Evolutionary conservation across 2,113 vertebrate species (phyloP).

Genomic region (Xiphorhynchus elegans): DNA sequence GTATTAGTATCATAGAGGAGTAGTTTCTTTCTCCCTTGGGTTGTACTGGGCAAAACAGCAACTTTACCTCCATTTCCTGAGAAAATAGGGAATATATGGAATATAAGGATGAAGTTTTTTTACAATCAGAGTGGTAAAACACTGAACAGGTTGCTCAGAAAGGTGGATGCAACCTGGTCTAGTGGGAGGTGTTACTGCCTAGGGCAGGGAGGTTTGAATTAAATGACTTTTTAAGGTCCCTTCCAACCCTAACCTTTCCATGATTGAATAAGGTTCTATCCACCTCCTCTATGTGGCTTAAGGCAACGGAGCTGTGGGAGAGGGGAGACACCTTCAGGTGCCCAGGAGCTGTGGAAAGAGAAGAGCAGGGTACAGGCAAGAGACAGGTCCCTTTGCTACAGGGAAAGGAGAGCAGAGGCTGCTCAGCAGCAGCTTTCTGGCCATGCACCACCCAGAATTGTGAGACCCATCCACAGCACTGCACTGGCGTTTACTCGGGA

Average conservation of each 20-base stretch:
- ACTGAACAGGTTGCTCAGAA: background rate
- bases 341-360: background rate
- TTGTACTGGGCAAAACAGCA: background rate
- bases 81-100: background rate
- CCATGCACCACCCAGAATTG: background rate
- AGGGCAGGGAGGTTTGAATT: background rate
- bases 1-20: background rate
- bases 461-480: background rate
- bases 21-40: background rate
- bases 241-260: background rate
- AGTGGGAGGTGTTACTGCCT: background rate
- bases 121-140: background rate
- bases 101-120: background rate
- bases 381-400: rapidly evolving
- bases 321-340: background rate
- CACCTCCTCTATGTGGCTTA: background rate
- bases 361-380: background rate
- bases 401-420: background rate
- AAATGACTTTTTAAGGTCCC: background rate
- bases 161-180: background rate
- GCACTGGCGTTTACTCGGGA: background rate
- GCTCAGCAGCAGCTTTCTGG: background rate
- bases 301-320: background rate
- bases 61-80: background rate
- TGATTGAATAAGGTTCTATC: background rate